Base-by-base conservation (phyloP, 1,140 invertebrate genomes). In the Gonioctena quinquepunctata region DNA sequence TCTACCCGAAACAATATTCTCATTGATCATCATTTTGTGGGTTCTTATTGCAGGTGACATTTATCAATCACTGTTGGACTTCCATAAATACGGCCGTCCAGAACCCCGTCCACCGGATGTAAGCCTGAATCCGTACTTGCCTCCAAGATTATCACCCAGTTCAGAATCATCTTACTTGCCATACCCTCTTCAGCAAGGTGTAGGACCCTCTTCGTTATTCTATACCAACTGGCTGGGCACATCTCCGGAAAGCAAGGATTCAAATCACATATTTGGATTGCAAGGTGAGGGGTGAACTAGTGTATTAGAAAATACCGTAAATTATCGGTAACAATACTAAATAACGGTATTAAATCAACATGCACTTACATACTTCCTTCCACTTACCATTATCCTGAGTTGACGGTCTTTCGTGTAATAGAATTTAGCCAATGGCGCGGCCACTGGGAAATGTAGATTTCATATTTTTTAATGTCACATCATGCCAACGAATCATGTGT, bases 181-280 rank as follows among this genome's bases (percentile, higher is more conserved):
- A 7, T 59, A 59, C 26, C 56, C 23, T 7, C 23, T 59, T 25
- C 56, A 59, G 23, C 56, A 59, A n/a, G 23, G 21, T 59, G 23
- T 59, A 11, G 11, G 21, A 59, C 56, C 21, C 11, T 13, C 56
- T 13, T 59, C 56, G 2, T 18, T 59, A 25, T 16, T 25, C 25
- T 59, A 59, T 13, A 25, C 56, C 2, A 26, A 26, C 26, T 59
- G 56, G 56, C 16, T 59, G 16, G 56, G 56, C 13, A 1, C 25
- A n/a, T 42, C 33, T 4, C n/a, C 21, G n/a, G 56, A 59, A 25
- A 25, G 21, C 13, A 59, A 59, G 26, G 16, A 11, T 16, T 25
- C 56, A 25, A 59, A 23, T 59, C 56, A 59, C 16, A n/a, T 63
- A 42, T 63, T 63, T 19, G 61, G 61, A 18, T 63, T 63, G 42